Evolutionary conservation across 2,888 invertebrate genomes (phyloP), one percentile per base, ranked within the genome.

Genomic region (Odontomyia ornata): DNA sequence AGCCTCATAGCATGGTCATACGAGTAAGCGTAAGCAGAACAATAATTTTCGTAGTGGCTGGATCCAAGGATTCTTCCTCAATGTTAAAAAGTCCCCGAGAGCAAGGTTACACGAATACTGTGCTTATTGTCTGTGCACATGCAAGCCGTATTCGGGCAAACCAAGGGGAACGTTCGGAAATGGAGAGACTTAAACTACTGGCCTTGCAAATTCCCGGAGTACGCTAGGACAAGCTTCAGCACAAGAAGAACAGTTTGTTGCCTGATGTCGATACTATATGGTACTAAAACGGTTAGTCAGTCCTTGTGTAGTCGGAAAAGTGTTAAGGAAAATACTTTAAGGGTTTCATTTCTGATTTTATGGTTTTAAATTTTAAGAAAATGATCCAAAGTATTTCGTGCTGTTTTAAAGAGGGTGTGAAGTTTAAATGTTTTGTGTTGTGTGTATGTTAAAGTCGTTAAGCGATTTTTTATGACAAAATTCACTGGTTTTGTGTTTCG

Each of bases 171-270:
- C 60, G 7, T 60, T 21, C 15, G 60, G 18, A 60, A 60, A 60
- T 25, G 60, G 2, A 60, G 13, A 23, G 60, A 60, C 60, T 25
- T 25, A 21, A 25, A 60, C 21, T 21, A 18, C 2, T 60, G 60
- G 60, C 60, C 60, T 60, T 60, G 60, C 60, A 25, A 60, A 25
- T 60, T 60, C 60, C 60, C 60, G 60, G 60, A 60, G 60, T 60
- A 60, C 60, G 60, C 13, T 60, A 60, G 60, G 60, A 60, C 25
- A 60, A 25, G 60, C 23, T 60, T 25, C 7, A 60, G 21, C 60
- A 60, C 25, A 60, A 60, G 21, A 60, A 60, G 60, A 60, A 21
- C 60, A 60, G 60, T 60, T 60, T 25, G 25, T 60, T 13, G 60
- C 18, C 60, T 60, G 2, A 60, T 60, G 60, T 60, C 60, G 60